Evolutionary conservation across 2,888 invertebrate genomes (phyloP).

Genomic region (Marronus borbonicus): DNA sequence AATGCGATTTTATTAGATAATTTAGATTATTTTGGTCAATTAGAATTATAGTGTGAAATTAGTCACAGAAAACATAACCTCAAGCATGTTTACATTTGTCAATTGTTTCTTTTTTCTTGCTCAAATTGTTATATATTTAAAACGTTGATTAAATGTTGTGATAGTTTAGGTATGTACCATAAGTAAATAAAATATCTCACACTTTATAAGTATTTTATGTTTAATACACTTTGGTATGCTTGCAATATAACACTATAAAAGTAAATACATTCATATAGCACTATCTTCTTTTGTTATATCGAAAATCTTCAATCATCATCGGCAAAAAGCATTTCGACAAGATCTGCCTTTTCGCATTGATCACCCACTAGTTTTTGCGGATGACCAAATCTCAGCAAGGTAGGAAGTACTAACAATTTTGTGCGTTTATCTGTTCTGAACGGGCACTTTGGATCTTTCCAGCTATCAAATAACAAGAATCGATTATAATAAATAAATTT

Average conservation of each 20-base stretch:
- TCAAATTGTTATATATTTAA: slow-evolving; percentile 3
- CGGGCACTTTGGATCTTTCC: slow-evolving; percentile 87
- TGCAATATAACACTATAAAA: too few relatives aligned
- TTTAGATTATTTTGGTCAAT: too few relatives aligned
- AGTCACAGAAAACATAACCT: too few relatives aligned
- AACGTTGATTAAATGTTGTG: background rate
- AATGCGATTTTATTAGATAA: too few relatives aligned
- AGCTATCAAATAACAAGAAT: slow-evolving; percentile 73
- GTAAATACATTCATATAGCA: too few relatives aligned
- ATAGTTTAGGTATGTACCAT: background rate
- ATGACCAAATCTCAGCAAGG: slow-evolving; percentile 84
- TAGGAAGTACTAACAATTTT: slow-evolving; percentile 85
- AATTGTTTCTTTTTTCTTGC: background rate
- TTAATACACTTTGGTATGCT: background rate
- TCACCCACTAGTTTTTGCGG: slow-evolving; percentile 86
- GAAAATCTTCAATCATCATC: slow-evolving; percentile 43
- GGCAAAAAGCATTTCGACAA: slow-evolving; percentile 86
- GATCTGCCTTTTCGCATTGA: slow-evolving; percentile 81
- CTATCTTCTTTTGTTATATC: background rate
- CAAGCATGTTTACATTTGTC: too few relatives aligned
- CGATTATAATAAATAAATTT: slow-evolving; percentile 42
- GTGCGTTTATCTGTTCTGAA: slow-evolving; percentile 85
- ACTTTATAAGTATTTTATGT: slow-evolving; percentile 12
- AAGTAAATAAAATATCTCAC: background rate
- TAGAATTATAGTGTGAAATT: too few relatives aligned